phyloP scores from a whole-genome alignment of 2,113 vertebrate species.

The Bungarus multicinctus region DNA sequence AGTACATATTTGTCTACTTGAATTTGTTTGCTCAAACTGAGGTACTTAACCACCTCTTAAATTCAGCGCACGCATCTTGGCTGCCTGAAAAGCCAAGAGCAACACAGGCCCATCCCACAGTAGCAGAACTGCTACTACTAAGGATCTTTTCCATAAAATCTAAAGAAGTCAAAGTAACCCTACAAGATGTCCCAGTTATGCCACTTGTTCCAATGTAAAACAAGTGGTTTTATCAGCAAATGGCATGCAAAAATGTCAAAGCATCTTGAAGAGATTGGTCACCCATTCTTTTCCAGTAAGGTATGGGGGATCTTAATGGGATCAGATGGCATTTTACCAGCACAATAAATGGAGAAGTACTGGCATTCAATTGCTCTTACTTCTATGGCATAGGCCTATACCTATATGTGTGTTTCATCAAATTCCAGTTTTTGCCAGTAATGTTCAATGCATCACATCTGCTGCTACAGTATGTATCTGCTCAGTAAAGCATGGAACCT shows the following conservation, averaged over 20 bases:
- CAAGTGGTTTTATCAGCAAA: not conserved
- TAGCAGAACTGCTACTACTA: not conserved
- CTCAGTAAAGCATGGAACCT: not conserved
- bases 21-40: not conserved
- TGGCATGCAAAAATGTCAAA: not conserved
- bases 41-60: not conserved
- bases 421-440: not conserved
- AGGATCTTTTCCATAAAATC: not conserved
- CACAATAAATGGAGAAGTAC: not conserved
- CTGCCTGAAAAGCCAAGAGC: not conserved
- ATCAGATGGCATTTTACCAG: not conserved
- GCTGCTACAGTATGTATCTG: not conserved
- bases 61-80: not conserved
- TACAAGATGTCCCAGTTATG: not conserved
- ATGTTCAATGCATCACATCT: not conserved
- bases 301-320: not conserved
- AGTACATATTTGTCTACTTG: not conserved
- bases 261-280: not conserved
- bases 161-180: not conserved
- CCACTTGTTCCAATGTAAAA: not conserved
- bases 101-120: not conserved
- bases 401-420: not conserved
- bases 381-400: not conserved
- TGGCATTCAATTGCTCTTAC: not conserved
- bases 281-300: not conserved